phyloP scores from a whole-genome alignment of 2,888 invertebrate species.

The Cosmopolites sordidus region DNA sequence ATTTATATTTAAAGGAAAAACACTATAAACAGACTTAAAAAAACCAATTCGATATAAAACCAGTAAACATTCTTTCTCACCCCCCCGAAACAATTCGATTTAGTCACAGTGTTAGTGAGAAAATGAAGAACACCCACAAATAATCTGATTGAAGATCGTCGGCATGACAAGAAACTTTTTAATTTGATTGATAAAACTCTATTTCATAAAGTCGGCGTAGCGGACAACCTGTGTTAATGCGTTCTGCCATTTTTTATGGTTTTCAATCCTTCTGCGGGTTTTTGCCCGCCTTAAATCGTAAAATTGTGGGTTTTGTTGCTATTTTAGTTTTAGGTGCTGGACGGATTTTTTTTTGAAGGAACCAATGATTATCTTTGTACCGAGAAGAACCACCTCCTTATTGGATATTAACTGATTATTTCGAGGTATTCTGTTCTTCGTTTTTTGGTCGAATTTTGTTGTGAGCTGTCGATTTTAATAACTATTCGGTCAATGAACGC shows the following conservation, averaged over 20 bases:
- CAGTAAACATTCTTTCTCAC: slow-evolving; percentile 22
- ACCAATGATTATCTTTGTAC: too few species aligned
- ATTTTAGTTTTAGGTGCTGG: background rate
- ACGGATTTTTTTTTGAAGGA: background rate
- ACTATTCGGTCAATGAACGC: too few species aligned
- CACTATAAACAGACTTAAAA: slow-evolving; percentile 6
- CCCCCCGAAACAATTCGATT: slow-evolving; percentile 21
- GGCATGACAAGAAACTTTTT: slow-evolving; percentile 39
- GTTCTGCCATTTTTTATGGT: slow-evolving; percentile 17
- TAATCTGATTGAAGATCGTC: slow-evolving; percentile 32
- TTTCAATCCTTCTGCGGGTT: background rate
- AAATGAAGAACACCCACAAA: slow-evolving; percentile 28
- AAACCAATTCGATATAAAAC: slow-evolving; percentile 19
- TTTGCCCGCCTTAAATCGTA: background rate
- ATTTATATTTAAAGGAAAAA: too few species aligned
- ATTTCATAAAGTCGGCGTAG: slow-evolving; percentile 27
- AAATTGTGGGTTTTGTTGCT: slow-evolving; percentile 2
- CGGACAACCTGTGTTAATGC: slow-evolving; percentile 14
- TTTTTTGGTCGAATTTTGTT: too few species aligned
- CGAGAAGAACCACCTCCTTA: too few species aligned
- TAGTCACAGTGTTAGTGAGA: slow-evolving; percentile 24
- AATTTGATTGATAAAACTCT: slow-evolving; percentile 44
- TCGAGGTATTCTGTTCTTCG: too few species aligned
- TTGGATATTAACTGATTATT: too few species aligned
- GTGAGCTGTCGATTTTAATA: too few species aligned